phyloP scores from a whole-genome alignment of 2,113 vertebrate species.

The Atractosteus spatula region DNA sequence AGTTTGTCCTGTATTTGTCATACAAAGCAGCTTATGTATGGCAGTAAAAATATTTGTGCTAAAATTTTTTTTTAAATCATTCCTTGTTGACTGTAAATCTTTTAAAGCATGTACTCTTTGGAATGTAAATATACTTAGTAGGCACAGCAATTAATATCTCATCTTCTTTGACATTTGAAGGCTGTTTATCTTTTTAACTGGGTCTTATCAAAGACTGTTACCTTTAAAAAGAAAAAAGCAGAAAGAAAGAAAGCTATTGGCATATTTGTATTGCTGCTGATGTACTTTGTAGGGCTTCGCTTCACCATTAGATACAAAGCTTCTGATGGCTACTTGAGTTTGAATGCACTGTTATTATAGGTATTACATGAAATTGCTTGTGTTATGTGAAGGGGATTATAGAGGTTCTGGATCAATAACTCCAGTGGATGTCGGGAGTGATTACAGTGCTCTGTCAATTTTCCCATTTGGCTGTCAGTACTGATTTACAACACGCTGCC shows the following conservation, averaged over 20 bases:
- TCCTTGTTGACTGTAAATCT: not conserved
- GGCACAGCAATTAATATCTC: conserved; percentile 72
- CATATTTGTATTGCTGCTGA: conserved; percentile 58
- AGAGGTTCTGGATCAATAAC: conserved; percentile 96
- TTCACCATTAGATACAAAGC: conserved; percentile 79
- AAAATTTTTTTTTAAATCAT: not conserved
- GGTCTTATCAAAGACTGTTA: conserved; percentile 62
- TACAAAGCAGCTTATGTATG: no score
- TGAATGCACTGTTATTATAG: conserved; percentile 93
- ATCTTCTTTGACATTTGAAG: conserved; percentile 61
- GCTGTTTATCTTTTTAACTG: conserved; percentile 70
- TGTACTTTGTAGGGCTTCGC: conserved; percentile 68
- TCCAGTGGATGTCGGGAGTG: conserved; percentile 88
- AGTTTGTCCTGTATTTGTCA: not conserved
- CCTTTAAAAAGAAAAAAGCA: conserved; percentile 47
- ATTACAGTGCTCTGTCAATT: conserved; percentile 93
- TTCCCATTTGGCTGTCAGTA: conserved; percentile 81
- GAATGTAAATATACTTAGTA: conserved; percentile 60
- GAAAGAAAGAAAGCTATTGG: conserved; percentile 47
- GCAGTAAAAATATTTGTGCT: no score
- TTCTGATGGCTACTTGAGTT: conserved; percentile 87
- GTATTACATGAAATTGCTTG: conserved; percentile 97
- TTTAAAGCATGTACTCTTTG: conserved; percentile 42
- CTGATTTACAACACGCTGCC: conserved; percentile 77
- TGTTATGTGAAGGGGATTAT: conserved; percentile 94